Percentiles rank a stretch among this genome's conserved stretches.
phyloP scores from a whole-genome alignment of 1,140 invertebrate species.

The Apis florea region DNA sequence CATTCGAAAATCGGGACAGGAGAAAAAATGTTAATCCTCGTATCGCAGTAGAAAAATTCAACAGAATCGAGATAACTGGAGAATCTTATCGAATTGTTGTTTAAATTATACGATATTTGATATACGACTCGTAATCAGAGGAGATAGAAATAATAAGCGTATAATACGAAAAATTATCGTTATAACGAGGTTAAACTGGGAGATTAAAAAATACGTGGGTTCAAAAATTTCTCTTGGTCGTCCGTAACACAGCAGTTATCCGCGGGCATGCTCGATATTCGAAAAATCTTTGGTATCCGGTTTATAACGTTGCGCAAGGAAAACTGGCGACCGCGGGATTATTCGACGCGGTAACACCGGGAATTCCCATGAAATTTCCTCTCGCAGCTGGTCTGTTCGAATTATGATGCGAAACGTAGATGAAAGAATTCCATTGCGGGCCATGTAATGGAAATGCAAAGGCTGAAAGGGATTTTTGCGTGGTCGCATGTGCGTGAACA shows the following conservation, averaged over 20 bases:
- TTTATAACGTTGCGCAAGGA: slow-evolving; percentile 9
- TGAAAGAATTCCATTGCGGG: slow-evolving; percentile 1
- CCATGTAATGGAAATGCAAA: not conserved
- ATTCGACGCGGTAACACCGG: slow-evolving; percentile 12
- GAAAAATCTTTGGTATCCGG: slow-evolving; percentile 22
- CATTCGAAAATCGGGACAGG: too few relatives aligned
- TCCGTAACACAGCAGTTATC: not conserved
- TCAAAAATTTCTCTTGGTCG: not conserved
- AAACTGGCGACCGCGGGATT: slow-evolving; percentile 13
- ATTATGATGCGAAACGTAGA: not conserved
- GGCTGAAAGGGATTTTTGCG: not conserved
- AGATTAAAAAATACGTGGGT: slow-evolving; percentile 1
- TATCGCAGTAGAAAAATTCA: too few relatives aligned
- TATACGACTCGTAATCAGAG: too few relatives aligned
- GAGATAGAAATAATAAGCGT: too few relatives aligned
- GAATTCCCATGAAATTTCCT: slow-evolving; percentile 19
- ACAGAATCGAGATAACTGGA: too few relatives aligned
- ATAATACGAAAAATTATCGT: too few relatives aligned
- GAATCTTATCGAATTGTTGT: too few relatives aligned
- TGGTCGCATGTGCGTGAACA: not conserved
- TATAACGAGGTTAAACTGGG: not conserved
- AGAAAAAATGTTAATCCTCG: too few relatives aligned
- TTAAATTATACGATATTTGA: too few relatives aligned
- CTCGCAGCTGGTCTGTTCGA: not conserved
- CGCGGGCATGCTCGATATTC: not conserved